Evolutionary conservation across 2,113 vertebrate species (phyloP).

Genomic region (Nanger granti): DNA sequence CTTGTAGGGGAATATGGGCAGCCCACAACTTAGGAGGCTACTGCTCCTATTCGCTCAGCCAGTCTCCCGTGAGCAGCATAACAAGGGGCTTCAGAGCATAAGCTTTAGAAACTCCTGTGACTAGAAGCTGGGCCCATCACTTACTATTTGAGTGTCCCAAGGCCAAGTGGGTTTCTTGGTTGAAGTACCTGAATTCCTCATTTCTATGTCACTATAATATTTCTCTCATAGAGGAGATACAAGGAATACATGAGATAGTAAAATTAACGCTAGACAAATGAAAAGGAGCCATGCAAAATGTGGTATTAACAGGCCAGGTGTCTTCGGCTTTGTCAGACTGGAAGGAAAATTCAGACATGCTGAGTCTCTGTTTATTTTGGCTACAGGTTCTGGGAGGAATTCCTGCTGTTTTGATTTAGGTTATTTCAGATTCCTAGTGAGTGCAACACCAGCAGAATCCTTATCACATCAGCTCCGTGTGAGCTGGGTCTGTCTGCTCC

Average conservation of each 20-base stretch:
- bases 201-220: not conserved
- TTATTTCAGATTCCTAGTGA: not conserved
- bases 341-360: not conserved
- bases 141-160: not conserved
- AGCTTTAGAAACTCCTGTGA: not conserved
- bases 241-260: not conserved
- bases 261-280: not conserved
- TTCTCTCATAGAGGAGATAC: not conserved
- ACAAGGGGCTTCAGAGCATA: not conserved
- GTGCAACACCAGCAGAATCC: not conserved
- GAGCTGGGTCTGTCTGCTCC: not conserved
- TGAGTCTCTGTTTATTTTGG: not conserved
- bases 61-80: not conserved
- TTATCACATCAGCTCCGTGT: not conserved
- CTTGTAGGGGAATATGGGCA: not conserved
- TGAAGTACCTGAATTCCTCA: not conserved
- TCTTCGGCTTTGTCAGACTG: not conserved
- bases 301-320: not conserved
- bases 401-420: not conserved
- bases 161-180: not conserved
- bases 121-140: not conserved
- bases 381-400: not conserved
- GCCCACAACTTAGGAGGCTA: not conserved
- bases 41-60: not conserved
- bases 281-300: not conserved